Base-by-base conservation (phyloP, 35 echinoderm and acorn worm genomes). In the Apostichopus californicus region DNA sequence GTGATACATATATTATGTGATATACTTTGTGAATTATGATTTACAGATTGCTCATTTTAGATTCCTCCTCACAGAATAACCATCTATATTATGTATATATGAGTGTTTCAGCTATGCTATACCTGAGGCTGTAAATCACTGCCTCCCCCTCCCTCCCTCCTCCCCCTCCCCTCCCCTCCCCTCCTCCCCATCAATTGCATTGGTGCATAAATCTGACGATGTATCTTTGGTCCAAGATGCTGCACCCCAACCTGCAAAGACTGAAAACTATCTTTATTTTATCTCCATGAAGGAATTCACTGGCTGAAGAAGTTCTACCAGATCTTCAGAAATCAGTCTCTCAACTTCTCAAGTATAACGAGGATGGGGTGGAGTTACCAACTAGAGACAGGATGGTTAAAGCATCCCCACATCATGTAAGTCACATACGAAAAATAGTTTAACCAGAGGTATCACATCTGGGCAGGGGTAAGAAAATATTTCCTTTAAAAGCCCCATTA, bases 241-340 rank as follows among this genome's bases (percentile, higher is more conserved):
- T 80, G 78, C 10, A 14, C 9, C 7, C 21, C 21, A 80, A 80
- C 5, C 34, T 61, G 34, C 25, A 18, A 18, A 46, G 34, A 46
- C 34, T 46, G 20, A 24, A 86, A 17, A 86, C 60, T 88, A 46
- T 87, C 56, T 86, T 55, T 56, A 17, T 92, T 73, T 90, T 85
- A 63, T 77, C 54, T 75, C 9, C 1, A 9, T 79, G 55, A 90
- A 96, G 95, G 66, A 80, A 86, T 64, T 94, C 63, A 46, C 87
- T 96, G 14, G 55, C 86, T 12, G 91, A 93, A 21, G 91, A 94
- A 73, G 18, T 94, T 10, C 17, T 95, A 4, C 94, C 90, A 63
- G 78, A 94, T 14, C 72, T 96, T 57, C 91, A 96, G 57, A 25
- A 71, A 22, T 96, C 95, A 34, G 91, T 96, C 6, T 53, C 71